Conservation (phyloP, 2,797 vertebrate species). For the Microhierax caerulescens region DNA sequence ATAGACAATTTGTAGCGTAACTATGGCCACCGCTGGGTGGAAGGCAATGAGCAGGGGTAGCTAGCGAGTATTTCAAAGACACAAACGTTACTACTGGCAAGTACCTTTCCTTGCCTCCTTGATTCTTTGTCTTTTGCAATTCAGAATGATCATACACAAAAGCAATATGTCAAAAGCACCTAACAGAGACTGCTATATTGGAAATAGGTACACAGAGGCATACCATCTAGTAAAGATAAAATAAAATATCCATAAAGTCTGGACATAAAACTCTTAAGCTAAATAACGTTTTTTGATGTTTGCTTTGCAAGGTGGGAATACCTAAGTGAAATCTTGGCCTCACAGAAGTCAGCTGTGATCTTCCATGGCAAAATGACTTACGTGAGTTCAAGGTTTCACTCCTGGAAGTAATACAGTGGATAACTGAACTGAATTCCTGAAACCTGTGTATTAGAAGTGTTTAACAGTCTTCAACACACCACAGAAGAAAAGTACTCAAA, state of each 20-base stretch:
- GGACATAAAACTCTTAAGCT: neutral
- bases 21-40: neutral
- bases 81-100: neutral
- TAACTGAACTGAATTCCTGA: neutral
- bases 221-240: neutral
- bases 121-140: neutral
- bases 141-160: neutral
- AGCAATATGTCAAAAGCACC: neutral
- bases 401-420: neutral
- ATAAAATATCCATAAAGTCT: neutral
- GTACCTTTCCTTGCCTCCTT: neutral
- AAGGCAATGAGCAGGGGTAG: neutral
- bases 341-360: neutral
- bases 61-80: conserved; percentile 2
- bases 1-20: neutral
- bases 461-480: neutral
- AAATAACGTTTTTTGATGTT: neutral
- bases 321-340: neutral
- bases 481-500: neutral
- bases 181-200: neutral
- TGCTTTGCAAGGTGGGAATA: neutral
- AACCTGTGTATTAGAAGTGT: neutral
- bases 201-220: neutral
- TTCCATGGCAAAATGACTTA: neutral
- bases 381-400: neutral